Percentiles rank a stretch among this genome's conserved stretches.
phyloP scores from a whole-genome alignment of 2,113 vertebrate genomes.

The Opisthocomus hoazin region DNA sequence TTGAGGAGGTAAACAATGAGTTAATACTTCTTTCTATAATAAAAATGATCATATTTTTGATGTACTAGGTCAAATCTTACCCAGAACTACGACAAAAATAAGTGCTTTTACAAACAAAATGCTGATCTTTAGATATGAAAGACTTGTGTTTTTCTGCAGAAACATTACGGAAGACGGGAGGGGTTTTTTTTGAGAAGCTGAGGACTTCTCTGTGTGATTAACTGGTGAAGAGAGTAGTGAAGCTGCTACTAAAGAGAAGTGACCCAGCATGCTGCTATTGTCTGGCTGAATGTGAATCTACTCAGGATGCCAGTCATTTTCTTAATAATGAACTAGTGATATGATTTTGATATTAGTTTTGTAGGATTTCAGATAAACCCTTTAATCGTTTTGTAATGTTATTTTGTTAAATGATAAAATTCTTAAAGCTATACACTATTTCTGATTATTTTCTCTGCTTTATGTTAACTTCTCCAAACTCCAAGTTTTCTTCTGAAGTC shows the following conservation, averaged over 20 bases:
- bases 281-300: background rate
- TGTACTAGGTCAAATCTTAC: background rate
- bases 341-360: background rate
- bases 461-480: background rate
- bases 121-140: background rate
- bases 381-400: background rate
- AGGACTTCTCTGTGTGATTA: background rate
- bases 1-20: background rate
- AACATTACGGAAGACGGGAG: background rate
- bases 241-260: background rate
- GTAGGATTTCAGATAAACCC: background rate
- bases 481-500: background rate
- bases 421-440: background rate
- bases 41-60: background rate
- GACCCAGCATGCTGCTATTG: background rate
- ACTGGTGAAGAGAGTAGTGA: background rate
- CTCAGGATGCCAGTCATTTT: background rate
- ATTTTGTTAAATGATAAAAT: background rate
- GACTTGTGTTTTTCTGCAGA: background rate
- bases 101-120: background rate
- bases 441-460: background rate
- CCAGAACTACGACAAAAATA: background rate
- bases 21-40: background rate
- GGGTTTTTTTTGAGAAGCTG: background rate
- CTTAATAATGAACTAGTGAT: background rate